Evolutionary conservation across 2,113 vertebrate genomes (phyloP).

Genomic region (Siphamia tubifer): DNA sequence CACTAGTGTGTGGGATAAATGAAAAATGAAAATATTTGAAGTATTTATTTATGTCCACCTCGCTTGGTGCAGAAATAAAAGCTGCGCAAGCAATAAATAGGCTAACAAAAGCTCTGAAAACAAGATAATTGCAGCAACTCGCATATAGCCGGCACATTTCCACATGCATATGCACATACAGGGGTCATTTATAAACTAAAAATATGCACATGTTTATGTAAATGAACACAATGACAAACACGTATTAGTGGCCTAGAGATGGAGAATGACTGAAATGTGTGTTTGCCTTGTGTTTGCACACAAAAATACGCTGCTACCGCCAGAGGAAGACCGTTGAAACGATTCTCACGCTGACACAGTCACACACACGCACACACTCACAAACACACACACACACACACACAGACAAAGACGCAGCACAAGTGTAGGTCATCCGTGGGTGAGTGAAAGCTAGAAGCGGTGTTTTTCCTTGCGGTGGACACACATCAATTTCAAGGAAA

Average conservation of each 20-base stretch:
- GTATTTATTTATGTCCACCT: constrained; percentile 41
- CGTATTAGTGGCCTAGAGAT: not conserved
- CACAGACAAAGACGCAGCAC: constrained; percentile 34
- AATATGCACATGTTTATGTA: not conserved
- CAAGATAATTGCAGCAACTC: constrained; percentile 4
- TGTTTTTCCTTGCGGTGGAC: constrained; percentile 75
- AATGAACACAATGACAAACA: not conserved
- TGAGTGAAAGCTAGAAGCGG: constrained; percentile 68
- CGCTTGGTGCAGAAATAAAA: constrained; percentile 17
- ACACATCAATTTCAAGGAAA: constrained; percentile 79
- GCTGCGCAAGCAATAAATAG: constrained; percentile 15
- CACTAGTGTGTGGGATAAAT: constrained; percentile 20
- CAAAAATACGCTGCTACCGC: not conserved
- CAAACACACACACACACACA: constrained; percentile 15
- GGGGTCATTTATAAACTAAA: not conserved
- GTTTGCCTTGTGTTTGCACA: not conserved
- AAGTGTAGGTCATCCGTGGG: constrained; percentile 68
- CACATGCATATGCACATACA: not conserved
- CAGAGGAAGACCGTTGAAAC: constrained; percentile 30
- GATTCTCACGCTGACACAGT: constrained; percentile 65
- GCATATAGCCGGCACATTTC: not conserved
- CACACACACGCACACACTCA: not conserved
- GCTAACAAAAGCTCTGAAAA: constrained; percentile 33
- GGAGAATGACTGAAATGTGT: not conserved
- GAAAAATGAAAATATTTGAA: constrained; percentile 53